Conservation (phyloP, 2,797 vertebrate species). For the Lophius americanus region DNA sequence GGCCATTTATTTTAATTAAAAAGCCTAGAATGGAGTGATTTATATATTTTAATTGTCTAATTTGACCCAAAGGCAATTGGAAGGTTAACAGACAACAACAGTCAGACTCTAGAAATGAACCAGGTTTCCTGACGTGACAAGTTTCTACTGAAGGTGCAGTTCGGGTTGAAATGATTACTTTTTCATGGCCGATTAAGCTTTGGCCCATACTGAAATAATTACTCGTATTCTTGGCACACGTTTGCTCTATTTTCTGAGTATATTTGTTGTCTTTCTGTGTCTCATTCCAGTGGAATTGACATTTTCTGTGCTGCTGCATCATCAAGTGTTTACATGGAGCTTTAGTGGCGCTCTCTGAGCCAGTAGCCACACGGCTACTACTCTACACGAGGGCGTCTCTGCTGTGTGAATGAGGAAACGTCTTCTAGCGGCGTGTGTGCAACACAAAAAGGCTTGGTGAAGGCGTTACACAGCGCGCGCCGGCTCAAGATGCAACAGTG, state of each 20-base stretch:
- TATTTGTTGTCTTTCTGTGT: too few relatives aligned
- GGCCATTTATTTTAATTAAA: too few relatives aligned
- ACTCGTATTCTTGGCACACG: too few relatives aligned
- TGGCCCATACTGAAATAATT: not conserved
- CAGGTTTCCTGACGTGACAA: too few relatives aligned
- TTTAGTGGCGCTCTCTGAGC: conserved; percentile 22
- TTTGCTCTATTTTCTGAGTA: not conserved
- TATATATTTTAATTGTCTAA: too few relatives aligned
- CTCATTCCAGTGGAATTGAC: not conserved
- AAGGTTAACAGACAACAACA: too few relatives aligned
- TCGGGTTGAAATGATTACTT: too few relatives aligned
- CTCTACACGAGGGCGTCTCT: not conserved
- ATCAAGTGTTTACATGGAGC: conserved; percentile 28
- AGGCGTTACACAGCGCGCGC: conserved; percentile 27
- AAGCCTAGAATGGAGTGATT: too few relatives aligned
- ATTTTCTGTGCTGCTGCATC: conserved; percentile 19
- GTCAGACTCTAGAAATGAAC: too few relatives aligned
- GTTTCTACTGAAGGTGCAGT: too few relatives aligned
- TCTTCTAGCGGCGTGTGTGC: conserved; percentile 18
- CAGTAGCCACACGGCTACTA: conserved; percentile 7
- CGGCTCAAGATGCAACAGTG: conserved; percentile 35
- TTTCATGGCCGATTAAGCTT: not conserved
- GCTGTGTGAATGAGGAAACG: conserved; percentile 38
- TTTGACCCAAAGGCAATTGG: too few relatives aligned
- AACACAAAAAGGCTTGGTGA: conserved; percentile 3